phyloP scores from a whole-genome alignment of 2,797 vertebrate genomes.

The Tympanoctomys barrerae region DNA sequence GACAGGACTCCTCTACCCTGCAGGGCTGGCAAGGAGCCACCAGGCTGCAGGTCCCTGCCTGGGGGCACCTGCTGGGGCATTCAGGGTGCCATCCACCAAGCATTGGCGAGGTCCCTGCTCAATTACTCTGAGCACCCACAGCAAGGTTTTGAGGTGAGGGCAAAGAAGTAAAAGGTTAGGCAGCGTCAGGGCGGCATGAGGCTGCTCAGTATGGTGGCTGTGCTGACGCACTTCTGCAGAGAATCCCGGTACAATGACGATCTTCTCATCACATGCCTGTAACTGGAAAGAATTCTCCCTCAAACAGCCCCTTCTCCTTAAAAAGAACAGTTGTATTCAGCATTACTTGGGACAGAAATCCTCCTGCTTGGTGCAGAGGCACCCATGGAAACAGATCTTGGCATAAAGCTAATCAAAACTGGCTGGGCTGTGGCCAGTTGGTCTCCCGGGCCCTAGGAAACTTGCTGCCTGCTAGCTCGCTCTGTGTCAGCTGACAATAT shows the following conservation, averaged over 20 bases:
- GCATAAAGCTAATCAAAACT: conserved; percentile 68
- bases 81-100: not conserved
- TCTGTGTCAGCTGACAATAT: conserved; percentile 77
- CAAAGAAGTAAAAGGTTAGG: conserved; percentile 52
- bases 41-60: conserved; percentile 18
- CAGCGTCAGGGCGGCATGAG: conserved; percentile 73
- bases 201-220: conserved; percentile 84
- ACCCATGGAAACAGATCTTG: conserved; percentile 77
- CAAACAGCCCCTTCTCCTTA: conserved; percentile 80
- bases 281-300: conserved; percentile 85
- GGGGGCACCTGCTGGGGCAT: not conserved
- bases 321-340: conserved; percentile 28
- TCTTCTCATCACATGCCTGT: conserved; percentile 86
- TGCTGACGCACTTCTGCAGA: conserved; percentile 83
- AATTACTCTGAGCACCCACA: not conserved
- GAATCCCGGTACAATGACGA: conserved; percentile 86
- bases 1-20: not conserved
- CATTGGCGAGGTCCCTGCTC: not conserved
- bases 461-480: conserved; percentile 77
- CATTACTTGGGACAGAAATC: conserved; percentile 61
- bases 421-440: conserved; percentile 68
- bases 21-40: not conserved
- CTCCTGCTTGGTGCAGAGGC: conserved; percentile 69
- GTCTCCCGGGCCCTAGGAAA: conserved; percentile 72
- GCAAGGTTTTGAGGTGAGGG: not conserved